Conservation (phyloP, 2,797 vertebrate species). For the Sorex maritimensis region DNA sequence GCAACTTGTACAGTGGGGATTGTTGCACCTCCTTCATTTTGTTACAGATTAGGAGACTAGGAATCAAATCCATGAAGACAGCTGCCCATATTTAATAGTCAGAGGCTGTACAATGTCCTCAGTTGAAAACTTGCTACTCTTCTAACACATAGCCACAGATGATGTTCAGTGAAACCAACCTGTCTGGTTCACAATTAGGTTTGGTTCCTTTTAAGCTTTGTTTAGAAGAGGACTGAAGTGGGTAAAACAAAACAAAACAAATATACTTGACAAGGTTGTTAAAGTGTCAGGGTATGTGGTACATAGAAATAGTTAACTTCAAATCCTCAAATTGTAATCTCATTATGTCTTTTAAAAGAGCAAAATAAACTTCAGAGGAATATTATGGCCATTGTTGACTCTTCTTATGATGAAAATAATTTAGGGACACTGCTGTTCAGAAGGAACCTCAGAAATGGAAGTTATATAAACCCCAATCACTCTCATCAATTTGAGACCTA, state of each 20-base stretch:
- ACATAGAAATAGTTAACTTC: background rate
- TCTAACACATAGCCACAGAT: background rate
- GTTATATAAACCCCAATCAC: background rate
- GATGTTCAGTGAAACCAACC: background rate
- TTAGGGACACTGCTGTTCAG: background rate
- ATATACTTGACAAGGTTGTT: background rate
- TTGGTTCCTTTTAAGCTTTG: background rate
- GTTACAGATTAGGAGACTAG: background rate
- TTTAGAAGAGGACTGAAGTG: background rate
- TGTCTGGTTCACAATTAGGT: background rate
- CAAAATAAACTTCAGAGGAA: background rate
- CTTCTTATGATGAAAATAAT: background rate
- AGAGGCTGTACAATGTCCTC: background rate
- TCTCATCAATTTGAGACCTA: background rate
- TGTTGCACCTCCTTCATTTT: background rate
- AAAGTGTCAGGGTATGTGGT: background rate
- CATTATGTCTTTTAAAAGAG: background rate
- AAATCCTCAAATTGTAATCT: background rate
- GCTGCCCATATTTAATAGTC: background rate
- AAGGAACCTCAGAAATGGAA: background rate
- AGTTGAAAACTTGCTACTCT: background rate
- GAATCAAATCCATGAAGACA: background rate
- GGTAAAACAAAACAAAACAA: background rate
- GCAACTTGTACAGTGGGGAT: background rate
- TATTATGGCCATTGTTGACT: accelerated